Conservation (phyloP, 2,113 vertebrate genomes). For the Archocentrus centrarchus region DNA sequence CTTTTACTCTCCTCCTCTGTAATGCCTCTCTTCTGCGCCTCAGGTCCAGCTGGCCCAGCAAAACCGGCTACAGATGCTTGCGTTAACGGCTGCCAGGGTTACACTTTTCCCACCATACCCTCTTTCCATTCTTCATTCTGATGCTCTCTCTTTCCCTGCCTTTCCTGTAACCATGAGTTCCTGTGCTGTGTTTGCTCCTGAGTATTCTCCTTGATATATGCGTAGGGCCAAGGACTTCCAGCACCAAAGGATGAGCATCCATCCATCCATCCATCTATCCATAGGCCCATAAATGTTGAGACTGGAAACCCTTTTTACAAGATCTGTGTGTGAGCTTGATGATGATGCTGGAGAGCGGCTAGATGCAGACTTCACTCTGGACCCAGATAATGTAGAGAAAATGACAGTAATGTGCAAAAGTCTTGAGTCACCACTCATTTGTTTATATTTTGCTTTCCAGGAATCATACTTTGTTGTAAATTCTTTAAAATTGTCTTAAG, state of each 20-base stretch:
- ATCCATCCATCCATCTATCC: too few relatives aligned
- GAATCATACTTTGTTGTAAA: too few relatives aligned
- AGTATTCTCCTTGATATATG: conserved; percentile 36
- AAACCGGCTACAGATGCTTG: conserved; percentile 79
- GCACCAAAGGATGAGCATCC: conserved; percentile 97
- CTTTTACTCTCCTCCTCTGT: conserved; percentile 60
- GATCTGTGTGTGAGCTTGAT: conserved; percentile 93
- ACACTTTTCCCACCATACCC: conserved; percentile 35
- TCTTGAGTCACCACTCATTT: too few relatives aligned
- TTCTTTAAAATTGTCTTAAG: too few relatives aligned
- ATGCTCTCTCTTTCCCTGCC: conserved; percentile 36
- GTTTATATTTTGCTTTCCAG: too few relatives aligned
- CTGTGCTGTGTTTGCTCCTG: conserved; percentile 69
- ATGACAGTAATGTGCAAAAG: background rate
- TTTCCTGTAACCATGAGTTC: conserved; percentile 47
- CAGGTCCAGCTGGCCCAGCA: conserved; percentile 82
- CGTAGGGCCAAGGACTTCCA: conserved; percentile 95
- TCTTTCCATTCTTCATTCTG: conserved; percentile 50
- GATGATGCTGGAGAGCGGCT: conserved; percentile 94
- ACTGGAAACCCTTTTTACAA: conserved; percentile 98
- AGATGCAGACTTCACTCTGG: conserved; percentile 92
- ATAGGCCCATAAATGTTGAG: conserved; percentile 97
- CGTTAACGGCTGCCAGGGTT: conserved; percentile 80
- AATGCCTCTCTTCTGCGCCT: conserved; percentile 78
- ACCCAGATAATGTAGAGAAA: conserved; percentile 91